phyloP scores from a whole-genome alignment of 2,797 vertebrate species.

The Sebastes cheni region DNA sequence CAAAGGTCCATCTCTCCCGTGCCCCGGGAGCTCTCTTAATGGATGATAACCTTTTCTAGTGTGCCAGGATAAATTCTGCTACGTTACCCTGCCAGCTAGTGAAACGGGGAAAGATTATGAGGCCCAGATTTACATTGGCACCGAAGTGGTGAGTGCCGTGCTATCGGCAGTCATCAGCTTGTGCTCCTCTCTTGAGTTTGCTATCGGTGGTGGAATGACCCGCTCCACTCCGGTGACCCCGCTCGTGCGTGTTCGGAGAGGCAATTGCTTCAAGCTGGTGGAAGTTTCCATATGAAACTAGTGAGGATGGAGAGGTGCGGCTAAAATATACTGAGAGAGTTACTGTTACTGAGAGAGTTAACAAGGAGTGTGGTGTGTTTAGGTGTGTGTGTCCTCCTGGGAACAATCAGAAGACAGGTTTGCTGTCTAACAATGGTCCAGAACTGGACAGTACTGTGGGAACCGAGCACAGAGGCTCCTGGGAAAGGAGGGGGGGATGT shows the following conservation, averaged over 20 bases:
- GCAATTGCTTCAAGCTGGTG: constrained; percentile 58
- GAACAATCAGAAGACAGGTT: constrained; percentile 66
- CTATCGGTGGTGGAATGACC: constrained; percentile 44
- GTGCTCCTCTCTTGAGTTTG: constrained; percentile 29
- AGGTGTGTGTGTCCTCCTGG: constrained; percentile 30
- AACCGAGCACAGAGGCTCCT: constrained; percentile 57
- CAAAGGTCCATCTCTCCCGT: neutral
- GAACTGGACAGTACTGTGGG: constrained; percentile 70
- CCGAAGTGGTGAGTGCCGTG: constrained; percentile 22
- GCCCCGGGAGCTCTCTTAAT: constrained; percentile 24
- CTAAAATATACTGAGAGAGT: neutral
- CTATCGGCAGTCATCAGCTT: constrained; percentile 59
- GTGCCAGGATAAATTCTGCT: constrained; percentile 47
- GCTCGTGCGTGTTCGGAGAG: constrained; percentile 13
- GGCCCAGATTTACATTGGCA: constrained; percentile 49
- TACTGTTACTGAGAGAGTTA: constrained; percentile 10
- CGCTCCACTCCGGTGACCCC: constrained; percentile 23
- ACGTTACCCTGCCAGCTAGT: constrained; percentile 34
- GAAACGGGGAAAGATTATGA: constrained; percentile 48
- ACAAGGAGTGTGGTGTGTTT: constrained; percentile 9
- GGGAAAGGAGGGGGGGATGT: constrained; percentile 64
- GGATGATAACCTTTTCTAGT: constrained; percentile 30
- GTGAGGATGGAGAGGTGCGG: constrained; percentile 19
- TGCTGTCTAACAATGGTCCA: constrained; percentile 61
- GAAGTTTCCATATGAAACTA: constrained; percentile 50